Evolutionary conservation across 2,888 invertebrate species (phyloP).

Genomic region (Catocala nupta): DNA sequence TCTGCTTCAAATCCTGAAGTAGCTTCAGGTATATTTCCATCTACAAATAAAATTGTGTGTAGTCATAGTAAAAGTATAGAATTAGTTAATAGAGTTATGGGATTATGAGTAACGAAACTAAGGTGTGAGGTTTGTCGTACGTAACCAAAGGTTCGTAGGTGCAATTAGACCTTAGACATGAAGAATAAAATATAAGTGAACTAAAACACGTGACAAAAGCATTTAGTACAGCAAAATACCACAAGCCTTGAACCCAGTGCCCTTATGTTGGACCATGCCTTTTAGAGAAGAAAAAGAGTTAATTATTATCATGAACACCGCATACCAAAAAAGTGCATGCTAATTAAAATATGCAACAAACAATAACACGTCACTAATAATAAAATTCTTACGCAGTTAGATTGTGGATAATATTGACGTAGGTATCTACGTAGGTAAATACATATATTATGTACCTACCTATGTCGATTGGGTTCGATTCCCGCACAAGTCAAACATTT

Average conservation of each 20-base stretch:
- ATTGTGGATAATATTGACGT: constrained; percentile 22
- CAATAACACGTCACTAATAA: constrained; percentile 17
- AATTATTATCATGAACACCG: constrained; percentile 13
- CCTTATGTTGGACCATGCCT: constrained; percentile 21
- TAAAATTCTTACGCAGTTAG: constrained; percentile 21
- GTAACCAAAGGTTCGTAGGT: constrained; percentile 15
- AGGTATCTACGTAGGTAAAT: constrained; percentile 1
- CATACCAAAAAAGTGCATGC: constrained; percentile 23
- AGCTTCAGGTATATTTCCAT: constrained; percentile 12
- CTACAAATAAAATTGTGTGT: too few relatives aligned
- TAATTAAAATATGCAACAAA: constrained; percentile 22
- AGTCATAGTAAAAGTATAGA: constrained; percentile 7
- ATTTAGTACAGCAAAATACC: constrained; percentile 20
- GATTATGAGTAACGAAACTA: constrained; percentile 9
- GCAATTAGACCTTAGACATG: constrained; percentile 14
- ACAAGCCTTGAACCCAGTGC: constrained; percentile 18
- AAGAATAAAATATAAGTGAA: constrained; percentile 13
- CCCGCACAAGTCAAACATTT: too few relatives aligned
- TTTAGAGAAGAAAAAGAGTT: constrained; percentile 5
- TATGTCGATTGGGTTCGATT: too few relatives aligned
- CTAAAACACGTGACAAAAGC: constrained; percentile 7
- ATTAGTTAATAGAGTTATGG: constrained; percentile 8
- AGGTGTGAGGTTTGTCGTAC: constrained; percentile 10
- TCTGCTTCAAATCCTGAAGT: constrained; percentile 23
- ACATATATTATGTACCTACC: constrained; percentile 13